Evolutionary conservation across 2,888 invertebrate genomes (phyloP).

Genomic region (Volucella bombylans): DNA sequence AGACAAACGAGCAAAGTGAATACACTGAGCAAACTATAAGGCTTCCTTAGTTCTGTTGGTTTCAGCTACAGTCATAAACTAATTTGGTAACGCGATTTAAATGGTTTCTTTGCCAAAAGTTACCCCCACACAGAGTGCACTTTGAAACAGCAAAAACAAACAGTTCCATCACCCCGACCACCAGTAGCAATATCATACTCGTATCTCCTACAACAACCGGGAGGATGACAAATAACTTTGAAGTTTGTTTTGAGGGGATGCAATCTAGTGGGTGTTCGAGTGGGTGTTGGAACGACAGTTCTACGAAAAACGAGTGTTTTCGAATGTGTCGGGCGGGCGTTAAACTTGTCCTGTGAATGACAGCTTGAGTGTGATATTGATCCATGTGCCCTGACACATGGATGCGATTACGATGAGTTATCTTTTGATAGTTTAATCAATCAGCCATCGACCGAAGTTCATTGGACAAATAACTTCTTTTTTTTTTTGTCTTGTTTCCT

Average conservation of each 20-base stretch:
- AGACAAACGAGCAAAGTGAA: constrained; percentile 20
- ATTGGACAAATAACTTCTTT: no score
- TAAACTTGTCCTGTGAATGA: constrained; percentile 4
- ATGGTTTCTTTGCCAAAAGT: constrained; percentile 26
- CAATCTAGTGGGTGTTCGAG: constrained; percentile 32
- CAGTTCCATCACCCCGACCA: not conserved
- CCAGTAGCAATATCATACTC: not conserved
- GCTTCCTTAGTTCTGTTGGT: not conserved
- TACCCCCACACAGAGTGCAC: constrained; percentile 9
- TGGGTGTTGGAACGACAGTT: constrained; percentile 1
- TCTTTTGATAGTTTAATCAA: constrained; percentile 30
- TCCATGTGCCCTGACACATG: constrained; percentile 9
- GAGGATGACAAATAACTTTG: constrained; percentile 25
- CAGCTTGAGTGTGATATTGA: constrained; percentile 9
- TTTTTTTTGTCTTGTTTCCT: no score
- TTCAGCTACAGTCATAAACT: constrained; percentile 27
- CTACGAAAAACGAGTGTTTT: not conserved
- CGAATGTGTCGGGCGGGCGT: not conserved
- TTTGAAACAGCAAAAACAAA: not conserved
- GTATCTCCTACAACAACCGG: not conserved
- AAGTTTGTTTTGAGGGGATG: constrained; percentile 16
- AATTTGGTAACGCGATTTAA: constrained; percentile 47
- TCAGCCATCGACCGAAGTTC: not conserved
- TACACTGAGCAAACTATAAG: no score
- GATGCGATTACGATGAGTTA: constrained; percentile 4